phyloP scores from a whole-genome alignment of 2,113 vertebrate species.

The Gallinago media region DNA sequence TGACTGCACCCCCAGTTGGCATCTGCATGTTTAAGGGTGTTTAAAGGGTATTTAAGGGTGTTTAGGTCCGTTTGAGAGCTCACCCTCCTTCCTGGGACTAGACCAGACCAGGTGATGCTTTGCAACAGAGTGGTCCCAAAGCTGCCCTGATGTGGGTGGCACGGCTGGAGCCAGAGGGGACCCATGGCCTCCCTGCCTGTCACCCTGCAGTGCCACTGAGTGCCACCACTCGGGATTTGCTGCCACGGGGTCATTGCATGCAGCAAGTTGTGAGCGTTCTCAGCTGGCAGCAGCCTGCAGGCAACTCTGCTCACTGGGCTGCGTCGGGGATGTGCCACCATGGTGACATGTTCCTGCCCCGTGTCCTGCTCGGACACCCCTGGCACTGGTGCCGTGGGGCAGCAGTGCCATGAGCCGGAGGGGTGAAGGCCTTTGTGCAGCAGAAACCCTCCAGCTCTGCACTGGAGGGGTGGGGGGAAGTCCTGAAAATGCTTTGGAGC shows the following conservation, averaged over 20 bases:
- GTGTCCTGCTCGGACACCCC: rapidly evolving
- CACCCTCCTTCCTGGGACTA: too few species aligned
- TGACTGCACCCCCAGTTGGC: background rate
- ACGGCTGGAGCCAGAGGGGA: background rate
- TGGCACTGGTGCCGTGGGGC: background rate
- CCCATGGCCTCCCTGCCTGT: background rate
- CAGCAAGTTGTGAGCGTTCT: background rate
- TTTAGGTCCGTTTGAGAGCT: background rate
- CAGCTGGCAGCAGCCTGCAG: rapidly evolving
- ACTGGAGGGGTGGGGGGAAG: too few species aligned
- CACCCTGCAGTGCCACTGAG: background rate
- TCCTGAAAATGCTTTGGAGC: background rate
- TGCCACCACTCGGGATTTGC: background rate
- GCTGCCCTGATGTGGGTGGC: background rate
- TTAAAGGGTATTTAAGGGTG: background rate
- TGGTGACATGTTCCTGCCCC: rapidly evolving
- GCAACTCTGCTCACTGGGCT: background rate
- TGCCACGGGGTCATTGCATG: background rate
- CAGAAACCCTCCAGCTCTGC: background rate
- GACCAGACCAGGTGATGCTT: background rate
- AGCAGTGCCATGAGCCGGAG: background rate
- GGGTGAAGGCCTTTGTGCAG: background rate
- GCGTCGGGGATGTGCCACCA: rapidly evolving
- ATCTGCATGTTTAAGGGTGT: background rate
- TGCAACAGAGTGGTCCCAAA: background rate